These are phyloP conservation scores for Thaumetopoea pityocampa DNA, from an alignment of 1,140 invertebrate genomes.

Conservation along the genomic window DNA sequence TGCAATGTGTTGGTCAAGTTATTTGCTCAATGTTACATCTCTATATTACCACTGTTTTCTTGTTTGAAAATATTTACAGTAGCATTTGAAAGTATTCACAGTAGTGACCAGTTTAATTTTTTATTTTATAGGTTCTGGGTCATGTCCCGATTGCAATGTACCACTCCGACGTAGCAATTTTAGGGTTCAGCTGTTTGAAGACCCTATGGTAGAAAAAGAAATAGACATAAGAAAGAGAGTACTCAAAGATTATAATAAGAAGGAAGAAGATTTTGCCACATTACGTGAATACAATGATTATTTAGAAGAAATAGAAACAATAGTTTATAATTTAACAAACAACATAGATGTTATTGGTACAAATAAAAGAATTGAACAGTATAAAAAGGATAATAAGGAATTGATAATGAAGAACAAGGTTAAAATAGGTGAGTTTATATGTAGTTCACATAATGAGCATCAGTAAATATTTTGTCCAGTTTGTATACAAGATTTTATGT, in stretches of 20 bases:
- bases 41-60: no score
- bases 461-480: no score
- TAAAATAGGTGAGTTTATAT: conserved; percentile 77
- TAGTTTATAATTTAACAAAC: conserved; percentile 94
- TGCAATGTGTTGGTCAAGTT: no score
- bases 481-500: no score
- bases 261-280: conserved; percentile 90
- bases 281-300: conserved; percentile 95
- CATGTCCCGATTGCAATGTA: conserved; percentile 94
- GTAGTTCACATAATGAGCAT: no score
- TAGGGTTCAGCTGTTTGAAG: conserved; percentile 96
- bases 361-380: conserved; percentile 94
- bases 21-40: no score
- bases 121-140: conserved; percentile 81
- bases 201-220: conserved; percentile 97
- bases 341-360: conserved; percentile 93
- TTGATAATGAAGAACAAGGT: conserved; percentile 92
- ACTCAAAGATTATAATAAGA: conserved; percentile 93
- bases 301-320: conserved; percentile 92
- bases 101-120: no score
- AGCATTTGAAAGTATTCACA: no score
- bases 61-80: no score
- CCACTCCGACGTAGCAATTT: conserved; percentile 93
- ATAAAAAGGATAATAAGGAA: conserved; percentile 95
- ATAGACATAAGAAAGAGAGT: conserved; percentile 95